phyloP scores from a whole-genome alignment of 2,888 invertebrate species.

The Drosophila macrospina region DNA sequence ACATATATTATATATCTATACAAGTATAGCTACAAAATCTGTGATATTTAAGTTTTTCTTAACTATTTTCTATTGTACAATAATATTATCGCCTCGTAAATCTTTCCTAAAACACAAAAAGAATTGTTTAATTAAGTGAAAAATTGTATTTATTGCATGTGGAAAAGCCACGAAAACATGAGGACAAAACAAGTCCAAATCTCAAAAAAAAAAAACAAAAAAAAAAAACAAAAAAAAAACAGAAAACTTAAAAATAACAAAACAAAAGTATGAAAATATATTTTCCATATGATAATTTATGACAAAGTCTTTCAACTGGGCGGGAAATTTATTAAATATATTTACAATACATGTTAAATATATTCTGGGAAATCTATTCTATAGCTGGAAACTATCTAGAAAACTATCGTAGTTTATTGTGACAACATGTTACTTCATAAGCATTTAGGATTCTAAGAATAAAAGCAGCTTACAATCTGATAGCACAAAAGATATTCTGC shows the following conservation, averaged over 20 bases:
- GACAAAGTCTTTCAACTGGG: slow-evolving; percentile 11
- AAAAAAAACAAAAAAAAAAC: slow-evolving; percentile 1
- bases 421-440: no score
- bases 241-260: slow-evolving; percentile 1
- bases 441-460: no score
- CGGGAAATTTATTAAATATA: not conserved
- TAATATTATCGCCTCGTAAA: slow-evolving; percentile 42
- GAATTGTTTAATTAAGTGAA: slow-evolving; percentile 32
- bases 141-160: slow-evolving; percentile 70
- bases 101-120: slow-evolving; percentile 39
- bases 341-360: not conserved
- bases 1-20: slow-evolving; percentile 19
- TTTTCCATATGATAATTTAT: slow-evolving; percentile 29
- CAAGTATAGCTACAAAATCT: slow-evolving; percentile 70
- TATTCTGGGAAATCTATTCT: not conserved
- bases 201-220: slow-evolving; percentile 14
- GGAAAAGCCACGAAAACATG: slow-evolving; percentile 29
- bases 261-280: slow-evolving; percentile 22
- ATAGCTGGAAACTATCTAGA: not conserved
- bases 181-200: slow-evolving; percentile 22
- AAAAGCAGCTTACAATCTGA: no score
- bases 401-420: no score
- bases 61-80: slow-evolving; percentile 59
- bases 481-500: no score
- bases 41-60: slow-evolving; percentile 84